Evolutionary conservation across 2,888 invertebrate species (phyloP), one percentile per base, ranked within the genome.

Genomic region (Agrochola litura): DNA sequence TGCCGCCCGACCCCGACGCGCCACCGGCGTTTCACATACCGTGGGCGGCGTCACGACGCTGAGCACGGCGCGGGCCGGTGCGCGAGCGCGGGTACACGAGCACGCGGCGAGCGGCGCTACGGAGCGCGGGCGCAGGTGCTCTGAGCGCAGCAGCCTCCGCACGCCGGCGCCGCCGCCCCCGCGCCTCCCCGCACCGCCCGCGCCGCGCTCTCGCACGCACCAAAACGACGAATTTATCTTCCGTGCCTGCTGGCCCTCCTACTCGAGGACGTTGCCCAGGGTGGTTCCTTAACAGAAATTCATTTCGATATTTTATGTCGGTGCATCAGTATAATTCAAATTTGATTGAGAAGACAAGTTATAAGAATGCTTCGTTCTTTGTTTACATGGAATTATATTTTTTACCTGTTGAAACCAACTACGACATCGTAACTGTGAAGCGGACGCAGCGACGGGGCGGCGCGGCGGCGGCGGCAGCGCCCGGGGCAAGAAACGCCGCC

Each of bases 51-150:
- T 95, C 95, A 92, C 95, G 95, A 93, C 95, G 96, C 95, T 92
- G 88, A 77, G 88, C 88, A 86, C 92, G 94, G 92, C 93, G 93
- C 94, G 93, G 93, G 91, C 92, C 92, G 90, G 91, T 90, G 92
- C 93, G 91, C 94, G 95, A 94, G 94, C 95, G 96, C 95, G 96
- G 95, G 94, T 89, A 92, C 92, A 91, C 92, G 95, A 95, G 94
- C 96, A 95, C 95, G 93, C 96, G 94, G 95, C 95, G 95, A 96
- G 95, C 95, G 97, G 97, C 95, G 97, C 97, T 95, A 94, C 97
- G 94, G 97, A 96, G 94, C 97, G 96, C 96, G 96, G 97, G 97
- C 97, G 97, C 97, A 97, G 97, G 97, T 97, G 97, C 97, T 97
- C 97, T 97, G 97, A 97, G 97, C 97, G 97, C 97, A 96, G 97